Percentiles rank a stretch among this genome's conserved stretches.
These are phyloP conservation scores for Steatocranus sp. DNA, from an alignment of 2,797 vertebrate species.

Conservation along the genomic window DNA sequence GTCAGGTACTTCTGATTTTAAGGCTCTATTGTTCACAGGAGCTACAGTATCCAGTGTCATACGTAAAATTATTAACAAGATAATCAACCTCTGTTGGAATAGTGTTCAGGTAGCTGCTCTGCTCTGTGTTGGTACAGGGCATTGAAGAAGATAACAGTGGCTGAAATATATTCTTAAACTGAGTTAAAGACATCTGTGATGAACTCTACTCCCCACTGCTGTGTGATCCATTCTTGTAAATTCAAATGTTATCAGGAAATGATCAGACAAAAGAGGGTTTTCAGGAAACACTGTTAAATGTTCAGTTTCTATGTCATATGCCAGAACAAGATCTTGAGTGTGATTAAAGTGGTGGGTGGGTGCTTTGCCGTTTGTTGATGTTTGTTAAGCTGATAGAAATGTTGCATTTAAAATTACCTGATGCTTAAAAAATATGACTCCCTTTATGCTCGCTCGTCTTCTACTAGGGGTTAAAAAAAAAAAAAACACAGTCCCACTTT, in stretches of 20 bases:
- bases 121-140: background rate
- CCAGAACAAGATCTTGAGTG: background rate
- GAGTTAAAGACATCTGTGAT: background rate
- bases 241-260: background rate
- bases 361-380: background rate
- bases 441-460: background rate
- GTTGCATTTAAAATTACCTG: background rate
- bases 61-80: background rate
- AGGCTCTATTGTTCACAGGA: background rate
- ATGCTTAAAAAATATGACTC: background rate
- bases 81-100: background rate
- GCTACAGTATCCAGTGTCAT: background rate
- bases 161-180: background rate
- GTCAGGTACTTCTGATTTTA: background rate
- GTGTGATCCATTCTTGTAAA: background rate
- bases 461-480: background rate
- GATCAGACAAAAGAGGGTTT: background rate
- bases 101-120: background rate
- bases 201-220: background rate
- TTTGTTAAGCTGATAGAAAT: background rate
- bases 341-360: background rate
- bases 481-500: background rate
- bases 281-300: background rate
- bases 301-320: background rate
- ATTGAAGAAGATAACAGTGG: background rate